Evolutionary conservation across 2,888 invertebrate species (phyloP).

Genomic region (Polia nebulosa): DNA sequence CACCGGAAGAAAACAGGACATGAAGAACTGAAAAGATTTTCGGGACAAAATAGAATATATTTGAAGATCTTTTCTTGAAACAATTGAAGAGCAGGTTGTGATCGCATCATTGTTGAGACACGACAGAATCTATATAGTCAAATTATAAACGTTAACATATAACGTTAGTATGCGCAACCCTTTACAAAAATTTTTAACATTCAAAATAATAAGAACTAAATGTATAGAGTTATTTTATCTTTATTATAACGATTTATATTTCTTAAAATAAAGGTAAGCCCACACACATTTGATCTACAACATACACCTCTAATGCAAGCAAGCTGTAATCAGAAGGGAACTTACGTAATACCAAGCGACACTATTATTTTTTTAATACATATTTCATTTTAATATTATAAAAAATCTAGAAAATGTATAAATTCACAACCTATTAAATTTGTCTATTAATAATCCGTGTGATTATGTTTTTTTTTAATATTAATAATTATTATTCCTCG

Average conservation of each 20-base stretch:
- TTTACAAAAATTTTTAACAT: background rate
- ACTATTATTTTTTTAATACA: conserved; percentile 73
- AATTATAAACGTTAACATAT: background rate
- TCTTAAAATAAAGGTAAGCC: conserved; percentile 12
- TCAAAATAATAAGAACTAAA: background rate
- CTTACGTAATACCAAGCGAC: conserved; percentile 71
- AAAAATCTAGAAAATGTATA: conserved; percentile 90
- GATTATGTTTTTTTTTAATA: conserved; percentile 66
- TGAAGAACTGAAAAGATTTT: background rate
- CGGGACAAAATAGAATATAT: no score
- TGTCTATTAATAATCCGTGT: conserved; percentile 81
- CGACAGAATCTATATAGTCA: background rate
- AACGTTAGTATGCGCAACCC: background rate
- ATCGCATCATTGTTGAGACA: background rate
- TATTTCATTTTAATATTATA: conserved; percentile 82
- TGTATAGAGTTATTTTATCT: background rate
- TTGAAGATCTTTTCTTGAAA: background rate
- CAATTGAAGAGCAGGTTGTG: background rate
- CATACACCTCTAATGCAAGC: conserved; percentile 72
- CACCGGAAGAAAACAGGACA: background rate
- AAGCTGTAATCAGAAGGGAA: conserved; percentile 72
- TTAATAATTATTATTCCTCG: conserved; percentile 69
- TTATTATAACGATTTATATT: background rate
- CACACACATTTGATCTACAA: conserved; percentile 47
- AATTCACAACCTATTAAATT: conserved; percentile 90